Evolutionary conservation across 1,140 invertebrate species (phyloP).

Genomic region (Dysdera silvatica): DNA sequence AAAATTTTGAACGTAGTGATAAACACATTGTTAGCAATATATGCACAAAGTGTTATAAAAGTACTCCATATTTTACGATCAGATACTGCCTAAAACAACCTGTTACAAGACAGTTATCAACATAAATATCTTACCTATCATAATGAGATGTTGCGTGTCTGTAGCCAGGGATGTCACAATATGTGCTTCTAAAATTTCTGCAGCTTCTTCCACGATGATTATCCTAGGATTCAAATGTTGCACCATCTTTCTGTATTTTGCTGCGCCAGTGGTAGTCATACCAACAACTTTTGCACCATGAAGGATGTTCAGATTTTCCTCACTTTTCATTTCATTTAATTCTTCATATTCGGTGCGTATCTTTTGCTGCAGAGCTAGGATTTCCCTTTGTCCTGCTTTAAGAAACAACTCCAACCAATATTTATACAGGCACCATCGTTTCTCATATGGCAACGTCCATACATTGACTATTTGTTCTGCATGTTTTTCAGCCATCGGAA

Average conservation of each 20-base stretch:
- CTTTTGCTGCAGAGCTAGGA: not conserved
- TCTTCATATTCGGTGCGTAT: not conserved
- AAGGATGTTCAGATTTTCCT: conserved; percentile 4
- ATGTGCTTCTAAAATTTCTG: conserved; percentile 71
- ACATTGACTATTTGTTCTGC: not conserved
- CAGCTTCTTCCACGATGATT: conserved; percentile 72
- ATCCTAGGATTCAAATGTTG: conserved; percentile 55
- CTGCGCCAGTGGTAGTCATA: conserved; percentile 69
- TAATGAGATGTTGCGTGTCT: conserved; percentile 66
- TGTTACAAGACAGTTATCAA: too few relatives aligned
- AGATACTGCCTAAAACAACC: too few relatives aligned
- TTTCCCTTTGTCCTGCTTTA: not conserved
- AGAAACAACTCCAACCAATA: conserved; percentile 7
- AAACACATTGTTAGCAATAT: too few relatives aligned
- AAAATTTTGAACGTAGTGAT: too few relatives aligned
- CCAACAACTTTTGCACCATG: conserved; percentile 50
- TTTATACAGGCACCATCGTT: conserved; percentile 14
- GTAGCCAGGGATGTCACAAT: conserved; percentile 60
- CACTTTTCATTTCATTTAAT: not conserved
- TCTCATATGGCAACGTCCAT: not conserved
- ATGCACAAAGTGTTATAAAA: too few relatives aligned
- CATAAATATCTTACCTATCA: too few relatives aligned
- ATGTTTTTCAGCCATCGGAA: not conserved
- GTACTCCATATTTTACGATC: too few relatives aligned
- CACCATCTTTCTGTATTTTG: conserved; percentile 55